These are phyloP conservation scores for Athalia rosae DNA, from an alignment of 2,888 invertebrate genomes.

Conservation along the genomic window DNA sequence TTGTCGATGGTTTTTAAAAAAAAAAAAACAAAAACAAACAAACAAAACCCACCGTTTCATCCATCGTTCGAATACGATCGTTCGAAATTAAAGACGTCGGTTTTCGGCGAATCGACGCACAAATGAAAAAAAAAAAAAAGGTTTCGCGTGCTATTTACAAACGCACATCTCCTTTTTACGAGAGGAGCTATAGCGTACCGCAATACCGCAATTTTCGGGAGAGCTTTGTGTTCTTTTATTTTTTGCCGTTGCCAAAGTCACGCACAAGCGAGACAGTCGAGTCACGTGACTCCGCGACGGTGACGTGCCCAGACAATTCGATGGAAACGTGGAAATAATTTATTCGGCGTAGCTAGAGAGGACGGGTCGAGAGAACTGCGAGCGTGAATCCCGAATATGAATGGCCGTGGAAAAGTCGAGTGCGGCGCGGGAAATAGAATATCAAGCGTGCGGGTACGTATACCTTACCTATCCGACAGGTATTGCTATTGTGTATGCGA, in stretches of 20 bases:
- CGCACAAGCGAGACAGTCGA: slow-evolving; percentile 29
- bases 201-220: neutral
- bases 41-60: too few species aligned
- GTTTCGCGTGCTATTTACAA: too few species aligned
- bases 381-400: slow-evolving; percentile 21
- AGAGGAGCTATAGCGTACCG: too few species aligned
- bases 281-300: slow-evolving; percentile 38
- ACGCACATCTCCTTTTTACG: neutral
- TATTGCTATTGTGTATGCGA: slow-evolving; percentile 21
- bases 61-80: too few species aligned
- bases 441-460: neutral
- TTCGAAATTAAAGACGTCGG: too few species aligned
- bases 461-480: slow-evolving; percentile 13
- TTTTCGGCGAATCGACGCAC: too few species aligned
- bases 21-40: too few species aligned
- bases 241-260: neutral
- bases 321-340: slow-evolving; percentile 41
- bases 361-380: slow-evolving; percentile 30
- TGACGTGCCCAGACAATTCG: slow-evolving; percentile 41
- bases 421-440: neutral
- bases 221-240: neutral
- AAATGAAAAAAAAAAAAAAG: too few species aligned
- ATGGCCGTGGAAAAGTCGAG: neutral
- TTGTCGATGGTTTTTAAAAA: too few species aligned
- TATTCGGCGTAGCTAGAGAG: slow-evolving; percentile 19